A percentile compares a stretch with the other conserved stretches of the same genome.
Conservation (phyloP, 2,113 vertebrate genomes). For the Syngnathus typhle region DNA sequence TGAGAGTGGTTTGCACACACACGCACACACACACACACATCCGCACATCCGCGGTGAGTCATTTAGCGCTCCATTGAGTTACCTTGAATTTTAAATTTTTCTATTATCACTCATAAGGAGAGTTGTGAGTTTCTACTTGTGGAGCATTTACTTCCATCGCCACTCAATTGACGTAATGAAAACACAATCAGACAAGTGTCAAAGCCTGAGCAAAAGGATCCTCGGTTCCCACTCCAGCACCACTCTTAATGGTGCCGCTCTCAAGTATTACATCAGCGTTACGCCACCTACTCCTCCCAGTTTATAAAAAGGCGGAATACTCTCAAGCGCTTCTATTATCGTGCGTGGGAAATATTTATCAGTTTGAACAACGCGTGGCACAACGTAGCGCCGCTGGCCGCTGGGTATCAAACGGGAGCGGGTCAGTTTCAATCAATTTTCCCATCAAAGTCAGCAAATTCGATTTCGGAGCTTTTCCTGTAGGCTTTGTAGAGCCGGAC, state of each 20-base stretch:
- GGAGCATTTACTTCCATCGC: conserved; percentile 45
- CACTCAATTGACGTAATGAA: conserved; percentile 55
- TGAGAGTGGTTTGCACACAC: conserved; percentile 59
- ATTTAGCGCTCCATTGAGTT: conserved; percentile 8
- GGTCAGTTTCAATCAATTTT: conserved; percentile 44
- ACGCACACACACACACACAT: not conserved
- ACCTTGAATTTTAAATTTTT: not conserved
- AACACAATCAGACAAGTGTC: conserved; percentile 36
- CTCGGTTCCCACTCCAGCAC: conserved; percentile 5
- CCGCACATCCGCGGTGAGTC: conserved; percentile 1
- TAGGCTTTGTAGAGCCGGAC: conserved; percentile 25
- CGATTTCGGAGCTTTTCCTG: conserved; percentile 29
- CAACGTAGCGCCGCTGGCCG: conserved; percentile 3
- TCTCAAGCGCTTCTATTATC: conserved; percentile 14
- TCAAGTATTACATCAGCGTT: conserved; percentile 19
- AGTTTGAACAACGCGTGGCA: conserved; percentile 29
- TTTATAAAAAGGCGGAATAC: conserved; percentile 15
- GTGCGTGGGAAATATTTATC: conserved; percentile 24
- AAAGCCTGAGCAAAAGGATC: conserved; percentile 25
- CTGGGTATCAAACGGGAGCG: conserved; percentile 23
- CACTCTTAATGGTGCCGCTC: not conserved
- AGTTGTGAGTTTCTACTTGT: conserved; percentile 19
- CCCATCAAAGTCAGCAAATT: conserved; percentile 39
- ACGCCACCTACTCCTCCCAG: conserved; percentile 1
- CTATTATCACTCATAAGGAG: not conserved